phyloP scores from a whole-genome alignment of 2,113 vertebrate genomes.

The Chunga burmeisteri region DNA sequence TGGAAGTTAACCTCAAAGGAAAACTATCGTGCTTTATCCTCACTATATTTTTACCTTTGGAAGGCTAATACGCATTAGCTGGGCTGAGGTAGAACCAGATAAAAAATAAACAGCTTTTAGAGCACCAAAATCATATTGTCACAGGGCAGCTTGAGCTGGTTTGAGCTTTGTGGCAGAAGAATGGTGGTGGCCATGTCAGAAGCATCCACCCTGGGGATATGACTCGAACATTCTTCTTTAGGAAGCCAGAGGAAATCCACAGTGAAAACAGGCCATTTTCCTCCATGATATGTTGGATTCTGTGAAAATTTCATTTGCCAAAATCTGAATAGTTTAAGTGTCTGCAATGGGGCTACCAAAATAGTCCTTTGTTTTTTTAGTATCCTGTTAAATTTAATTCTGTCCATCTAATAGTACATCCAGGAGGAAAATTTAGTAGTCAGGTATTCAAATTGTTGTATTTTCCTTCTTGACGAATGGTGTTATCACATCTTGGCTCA shows the following conservation, averaged over 20 bases:
- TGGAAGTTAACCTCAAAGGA: slow-evolving; percentile 22
- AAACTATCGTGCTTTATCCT: neutral
- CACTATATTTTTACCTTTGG: neutral
- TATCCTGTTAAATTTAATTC: neutral
- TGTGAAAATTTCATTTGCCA: neutral
- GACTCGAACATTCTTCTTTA: neutral
- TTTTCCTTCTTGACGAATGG: neutral
- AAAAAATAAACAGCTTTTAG: slow-evolving; percentile 24
- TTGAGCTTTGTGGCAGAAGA: neutral
- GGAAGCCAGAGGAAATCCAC: neutral
- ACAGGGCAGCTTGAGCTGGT: neutral
- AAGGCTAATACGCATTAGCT: neutral
- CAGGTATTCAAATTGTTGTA: neutral
- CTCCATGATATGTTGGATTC: neutral
- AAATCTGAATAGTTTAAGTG: neutral
- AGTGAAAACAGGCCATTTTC: neutral
- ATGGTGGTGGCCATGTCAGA: neutral
- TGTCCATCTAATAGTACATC: neutral
- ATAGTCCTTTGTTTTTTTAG: accelerated
- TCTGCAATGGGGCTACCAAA: neutral
- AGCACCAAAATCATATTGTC: neutral
- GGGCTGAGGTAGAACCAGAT: neutral
- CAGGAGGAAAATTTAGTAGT: neutral
- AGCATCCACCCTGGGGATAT: neutral
- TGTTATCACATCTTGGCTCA: neutral